phyloP scores from a whole-genome alignment of 2,888 invertebrate species.

The Phyto melanocephala region DNA sequence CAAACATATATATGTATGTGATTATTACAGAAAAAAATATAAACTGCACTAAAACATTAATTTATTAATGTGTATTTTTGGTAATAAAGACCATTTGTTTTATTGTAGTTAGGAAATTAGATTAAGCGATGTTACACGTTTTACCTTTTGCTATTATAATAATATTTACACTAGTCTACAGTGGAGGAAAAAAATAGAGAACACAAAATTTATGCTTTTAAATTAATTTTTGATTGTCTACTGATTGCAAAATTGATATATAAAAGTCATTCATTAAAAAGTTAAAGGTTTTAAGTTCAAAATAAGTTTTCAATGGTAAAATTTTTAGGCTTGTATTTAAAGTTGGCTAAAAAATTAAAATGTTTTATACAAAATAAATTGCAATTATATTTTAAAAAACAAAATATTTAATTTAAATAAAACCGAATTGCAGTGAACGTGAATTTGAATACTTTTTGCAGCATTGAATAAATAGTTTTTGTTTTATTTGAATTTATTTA shows the following conservation, averaged over 20 bases:
- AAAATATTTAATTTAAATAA: background rate
- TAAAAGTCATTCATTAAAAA: no score
- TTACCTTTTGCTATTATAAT: background rate
- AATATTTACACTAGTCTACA: no score
- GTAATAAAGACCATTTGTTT: constrained; percentile 39
- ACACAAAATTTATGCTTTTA: no score
- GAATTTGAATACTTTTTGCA: background rate
- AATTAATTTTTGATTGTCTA: no score
- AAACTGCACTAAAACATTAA: constrained; percentile 5
- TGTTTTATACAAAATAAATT: constrained; percentile 20
- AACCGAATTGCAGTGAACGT: background rate
- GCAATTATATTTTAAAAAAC: background rate
- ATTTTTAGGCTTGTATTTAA: background rate
- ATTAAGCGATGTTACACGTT: background rate
- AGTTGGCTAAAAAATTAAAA: background rate
- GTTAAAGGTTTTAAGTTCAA: no score
- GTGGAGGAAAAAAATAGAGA: no score
- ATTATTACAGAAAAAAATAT: background rate
- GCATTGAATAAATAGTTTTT: background rate
- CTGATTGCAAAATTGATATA: no score
- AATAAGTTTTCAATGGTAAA: background rate
- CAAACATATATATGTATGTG: background rate
- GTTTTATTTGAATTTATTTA: background rate
- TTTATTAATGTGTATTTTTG: constrained; percentile 16
- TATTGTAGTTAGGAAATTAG: constrained; percentile 24